Evolutionary conservation across 2,113 vertebrate genomes (phyloP).

Genomic region (Marmota monax): DNA sequence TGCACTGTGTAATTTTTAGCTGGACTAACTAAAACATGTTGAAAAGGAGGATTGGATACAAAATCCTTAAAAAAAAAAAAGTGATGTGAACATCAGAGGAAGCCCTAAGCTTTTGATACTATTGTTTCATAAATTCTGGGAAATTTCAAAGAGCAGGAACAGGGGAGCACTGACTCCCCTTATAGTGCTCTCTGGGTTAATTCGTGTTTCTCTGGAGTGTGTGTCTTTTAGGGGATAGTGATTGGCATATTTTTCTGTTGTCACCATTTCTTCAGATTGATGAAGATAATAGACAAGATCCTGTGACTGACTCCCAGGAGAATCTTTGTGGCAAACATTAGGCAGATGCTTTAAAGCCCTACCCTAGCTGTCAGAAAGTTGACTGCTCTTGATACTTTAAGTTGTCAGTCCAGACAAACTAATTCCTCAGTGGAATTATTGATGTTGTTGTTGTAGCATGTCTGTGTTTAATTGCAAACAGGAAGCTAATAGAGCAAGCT

Average conservation of each 20-base stretch:
- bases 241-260: neutral
- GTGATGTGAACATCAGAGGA: neutral
- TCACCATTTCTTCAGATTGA: neutral
- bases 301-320: neutral
- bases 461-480: constrained; percentile 62
- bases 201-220: neutral
- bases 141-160: neutral
- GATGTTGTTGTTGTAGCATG: neutral
- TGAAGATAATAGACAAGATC: neutral
- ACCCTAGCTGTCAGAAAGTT: neutral
- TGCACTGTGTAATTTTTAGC: neutral
- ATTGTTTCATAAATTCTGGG: neutral
- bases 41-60: neutral
- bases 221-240: neutral
- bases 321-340: neutral
- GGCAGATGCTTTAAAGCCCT: neutral
- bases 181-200: neutral
- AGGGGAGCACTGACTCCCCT: neutral
- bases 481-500: neutral
- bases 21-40: neutral
- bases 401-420: neutral
- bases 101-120: neutral
- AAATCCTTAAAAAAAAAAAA: constrained; percentile 14
- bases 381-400: neutral
- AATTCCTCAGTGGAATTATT: constrained; percentile 25